Base-by-base conservation (phyloP, 2,113 vertebrate species). In the Anseranas semipalmata region DNA sequence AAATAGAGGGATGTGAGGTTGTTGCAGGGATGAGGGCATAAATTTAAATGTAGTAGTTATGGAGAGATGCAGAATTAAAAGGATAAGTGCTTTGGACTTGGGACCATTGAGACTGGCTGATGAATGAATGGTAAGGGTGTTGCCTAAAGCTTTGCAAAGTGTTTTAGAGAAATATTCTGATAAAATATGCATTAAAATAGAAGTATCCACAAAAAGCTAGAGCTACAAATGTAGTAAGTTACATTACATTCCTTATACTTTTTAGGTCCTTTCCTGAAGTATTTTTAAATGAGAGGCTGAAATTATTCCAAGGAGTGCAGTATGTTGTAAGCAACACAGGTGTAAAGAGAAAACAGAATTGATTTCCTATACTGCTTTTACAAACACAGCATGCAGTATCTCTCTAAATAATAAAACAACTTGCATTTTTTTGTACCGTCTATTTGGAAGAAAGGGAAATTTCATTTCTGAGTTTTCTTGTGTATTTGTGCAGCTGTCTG, bases 311-410 rank as follows among this genome's bases (percentile, higher is more conserved):
- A n/a, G 45, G 53, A 58, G 6, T 71, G 19, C 20, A 27, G 5
- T 90, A 33, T 43, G 35, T n/a, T 78, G 35, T 87, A 20, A 89
- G 21, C 66, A 75, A 14, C 39, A 60, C 16, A 48, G 20, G 12
- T 9, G 10, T 83, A 37, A 33, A 84, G 52, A 68, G 65, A 85
- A 78, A 90, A 53, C 20, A 71, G 32, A 66, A 55, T 35, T 84
- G 25, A 72, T 97, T 93, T 75, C 35, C 46, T 20, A 60, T 92
- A 81, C 39, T 68, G 20, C 35, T 84, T 92, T 86, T 90, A 56
- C 18, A 90, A 92, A 59, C 20, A 52, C n/a, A 78, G 35, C 30
- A 5, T 39, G 18, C 60, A 50, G 15, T 74, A 74, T 12, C 6
- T 0, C 52, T 74, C 37, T 41, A 37, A 87, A 65, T 78, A 81